Base-by-base conservation (phyloP, 2,797 vertebrate genomes). In the Numenius phaeopus region DNA sequence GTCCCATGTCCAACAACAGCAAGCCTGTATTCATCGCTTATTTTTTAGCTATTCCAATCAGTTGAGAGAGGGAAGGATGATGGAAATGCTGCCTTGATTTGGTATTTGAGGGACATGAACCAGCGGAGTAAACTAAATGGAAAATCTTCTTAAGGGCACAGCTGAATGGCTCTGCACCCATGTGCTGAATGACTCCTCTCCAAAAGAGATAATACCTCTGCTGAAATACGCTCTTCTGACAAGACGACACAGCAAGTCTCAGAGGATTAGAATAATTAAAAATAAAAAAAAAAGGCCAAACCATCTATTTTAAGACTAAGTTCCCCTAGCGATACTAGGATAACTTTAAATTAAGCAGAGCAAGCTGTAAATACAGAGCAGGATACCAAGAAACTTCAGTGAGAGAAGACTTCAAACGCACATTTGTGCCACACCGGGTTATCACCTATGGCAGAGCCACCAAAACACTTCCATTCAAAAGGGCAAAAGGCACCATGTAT, bases 321-420 rank as follows among this genome's bases (percentile, higher is more conserved):
- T 79, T 97, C 69, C 76, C 94, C 64, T 58, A 82, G 80, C 0
- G 1, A 88, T 78, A 79, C 30, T 44, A 79, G 80, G 67, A 44
- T 58, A 91, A 88, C 49, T 85, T 96, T 93, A 95, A 93, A 90
- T 95, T 77, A 96, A 94, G 62, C 47, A 77, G 66, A 85, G 46
- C 13, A 83, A 80, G 55, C 76, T 90, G 91, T 97, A 97, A 97
- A 80, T 94, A 95, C 94, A 95, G 87, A 90, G 57, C 61, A 89
- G 59, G 78, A 69, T 80, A 94, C 47, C 42, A n/a, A 46, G 65
- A 79, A 30, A 77, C 62, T 81, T 42, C 52, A 92, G 42, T 9
- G 57, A 85, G 24, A 73, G 20, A 82, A n/a, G 44, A 49, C 47
- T 67, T 62, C 10, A 87, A 73, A 59, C 0, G 9, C 59, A 67